phyloP scores from a whole-genome alignment of 2,797 vertebrate species.

The Cichlasoma orientale region DNA sequence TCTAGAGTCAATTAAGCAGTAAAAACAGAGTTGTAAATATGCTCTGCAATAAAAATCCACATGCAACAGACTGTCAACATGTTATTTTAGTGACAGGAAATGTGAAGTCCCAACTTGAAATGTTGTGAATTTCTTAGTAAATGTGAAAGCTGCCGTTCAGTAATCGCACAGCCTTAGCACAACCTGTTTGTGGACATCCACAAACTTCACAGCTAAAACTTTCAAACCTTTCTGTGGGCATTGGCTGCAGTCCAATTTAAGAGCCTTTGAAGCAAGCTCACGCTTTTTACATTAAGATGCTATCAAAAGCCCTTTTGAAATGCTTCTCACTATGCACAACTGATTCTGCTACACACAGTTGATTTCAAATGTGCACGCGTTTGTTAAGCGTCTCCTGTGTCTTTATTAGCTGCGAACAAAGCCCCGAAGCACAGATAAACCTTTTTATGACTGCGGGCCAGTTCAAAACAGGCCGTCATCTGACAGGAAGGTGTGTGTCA shows the following conservation, averaged over 20 bases:
- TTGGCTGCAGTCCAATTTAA: background rate
- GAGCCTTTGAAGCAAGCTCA: background rate
- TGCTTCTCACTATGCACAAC: background rate
- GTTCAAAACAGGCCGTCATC: conserved; percentile 7
- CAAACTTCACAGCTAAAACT: background rate
- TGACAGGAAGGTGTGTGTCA: background rate
- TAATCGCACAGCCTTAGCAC: background rate
- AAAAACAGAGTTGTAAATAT: background rate
- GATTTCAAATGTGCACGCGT: background rate
- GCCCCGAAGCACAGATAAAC: conserved; percentile 17
- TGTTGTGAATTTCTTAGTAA: background rate
- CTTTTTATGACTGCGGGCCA: background rate
- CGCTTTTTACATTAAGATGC: background rate
- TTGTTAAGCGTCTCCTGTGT: background rate
- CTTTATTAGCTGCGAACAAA: conserved; percentile 30
- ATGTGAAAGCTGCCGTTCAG: background rate
- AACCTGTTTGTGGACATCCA: background rate
- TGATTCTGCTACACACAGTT: background rate
- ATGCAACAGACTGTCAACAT: background rate
- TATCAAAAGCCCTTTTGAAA: background rate
- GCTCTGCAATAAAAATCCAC: background rate
- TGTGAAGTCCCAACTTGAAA: background rate
- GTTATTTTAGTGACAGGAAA: background rate
- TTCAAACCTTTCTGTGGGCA: background rate
- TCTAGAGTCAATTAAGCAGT: too few relatives aligned